phyloP scores from a whole-genome alignment of 1,140 invertebrate species.

The Drosophila kurseongensis region DNA sequence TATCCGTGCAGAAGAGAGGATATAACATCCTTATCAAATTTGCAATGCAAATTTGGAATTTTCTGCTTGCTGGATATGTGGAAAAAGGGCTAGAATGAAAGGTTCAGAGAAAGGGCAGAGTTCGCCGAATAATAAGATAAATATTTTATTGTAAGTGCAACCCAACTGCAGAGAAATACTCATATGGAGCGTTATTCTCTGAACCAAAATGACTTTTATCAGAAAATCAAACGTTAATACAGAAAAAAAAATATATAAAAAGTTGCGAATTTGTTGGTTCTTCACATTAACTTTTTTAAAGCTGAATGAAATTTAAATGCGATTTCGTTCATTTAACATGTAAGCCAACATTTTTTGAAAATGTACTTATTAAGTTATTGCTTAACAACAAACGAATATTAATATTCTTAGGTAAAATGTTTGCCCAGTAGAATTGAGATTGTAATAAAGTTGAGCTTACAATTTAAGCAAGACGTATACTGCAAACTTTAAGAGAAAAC shows the following conservation, averaged over 20 bases:
- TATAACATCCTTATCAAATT: conserved; percentile 43
- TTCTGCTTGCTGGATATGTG: conserved; percentile 29
- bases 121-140: conserved; percentile 19
- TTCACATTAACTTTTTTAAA: too few species aligned
- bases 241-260: too few species aligned
- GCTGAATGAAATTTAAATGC: too few species aligned
- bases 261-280: too few species aligned
- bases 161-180: conserved; percentile 2
- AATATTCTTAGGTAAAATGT: too few species aligned
- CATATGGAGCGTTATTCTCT: neutral
- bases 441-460: neutral
- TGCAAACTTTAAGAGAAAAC: conserved; percentile 10
- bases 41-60: conserved; percentile 42
- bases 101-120: neutral
- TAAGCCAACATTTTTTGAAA: too few species aligned
- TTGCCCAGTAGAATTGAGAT: neutral
- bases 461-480: conserved; percentile 12
- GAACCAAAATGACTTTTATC: neutral
- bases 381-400: too few species aligned
- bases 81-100: conserved; percentile 2
- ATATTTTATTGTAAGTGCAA: conserved; percentile 25
- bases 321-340: too few species aligned
- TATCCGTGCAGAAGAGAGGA: conserved; percentile 2
- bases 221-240: neutral
- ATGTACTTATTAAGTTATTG: too few species aligned